These are phyloP conservation scores for Triplophysa bombifrons DNA, from an alignment of 2,797 vertebrate genomes.

Conservation along the genomic window DNA sequence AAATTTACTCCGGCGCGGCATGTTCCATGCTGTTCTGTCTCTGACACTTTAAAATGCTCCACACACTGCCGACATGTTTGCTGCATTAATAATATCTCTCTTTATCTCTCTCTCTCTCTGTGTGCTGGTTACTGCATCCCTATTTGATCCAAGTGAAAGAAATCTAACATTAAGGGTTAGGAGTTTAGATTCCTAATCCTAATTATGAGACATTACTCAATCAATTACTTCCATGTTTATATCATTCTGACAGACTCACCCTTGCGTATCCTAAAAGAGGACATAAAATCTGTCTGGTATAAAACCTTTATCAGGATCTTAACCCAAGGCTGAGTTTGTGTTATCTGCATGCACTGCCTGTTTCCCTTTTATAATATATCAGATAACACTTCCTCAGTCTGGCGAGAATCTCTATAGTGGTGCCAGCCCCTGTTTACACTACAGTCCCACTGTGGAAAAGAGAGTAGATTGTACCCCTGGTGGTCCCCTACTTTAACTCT, in stretches of 20 bases:
- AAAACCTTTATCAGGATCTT: slow-evolving; percentile 14
- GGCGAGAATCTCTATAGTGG: not conserved
- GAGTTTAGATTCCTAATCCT: no score
- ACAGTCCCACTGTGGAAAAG: slow-evolving; percentile 63
- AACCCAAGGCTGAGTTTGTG: slow-evolving; percentile 20
- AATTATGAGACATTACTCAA: not conserved
- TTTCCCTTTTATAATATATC: not conserved
- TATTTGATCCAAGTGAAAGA: no score
- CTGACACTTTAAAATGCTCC: no score
- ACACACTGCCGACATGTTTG: no score
- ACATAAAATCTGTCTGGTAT: slow-evolving; percentile 9
- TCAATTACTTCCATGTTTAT: slow-evolving; percentile 11
- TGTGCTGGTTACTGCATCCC: no score
- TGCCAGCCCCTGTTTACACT: slow-evolving; percentile 32
- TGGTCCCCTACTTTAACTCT: slow-evolving; percentile 68
- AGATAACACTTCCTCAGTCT: not conserved
- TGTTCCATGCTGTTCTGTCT: no score
- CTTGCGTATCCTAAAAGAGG: slow-evolving; percentile 23
- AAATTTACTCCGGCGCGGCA: no score
- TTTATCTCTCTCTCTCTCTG: no score
- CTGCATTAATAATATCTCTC: no score
- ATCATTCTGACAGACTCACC: slow-evolving; percentile 11
- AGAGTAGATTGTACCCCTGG: slow-evolving; percentile 64
- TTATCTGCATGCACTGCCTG: slow-evolving; percentile 2
- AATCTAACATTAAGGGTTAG: no score